phyloP scores from a whole-genome alignment of 2,797 vertebrate species.

The Pterois miles region DNA sequence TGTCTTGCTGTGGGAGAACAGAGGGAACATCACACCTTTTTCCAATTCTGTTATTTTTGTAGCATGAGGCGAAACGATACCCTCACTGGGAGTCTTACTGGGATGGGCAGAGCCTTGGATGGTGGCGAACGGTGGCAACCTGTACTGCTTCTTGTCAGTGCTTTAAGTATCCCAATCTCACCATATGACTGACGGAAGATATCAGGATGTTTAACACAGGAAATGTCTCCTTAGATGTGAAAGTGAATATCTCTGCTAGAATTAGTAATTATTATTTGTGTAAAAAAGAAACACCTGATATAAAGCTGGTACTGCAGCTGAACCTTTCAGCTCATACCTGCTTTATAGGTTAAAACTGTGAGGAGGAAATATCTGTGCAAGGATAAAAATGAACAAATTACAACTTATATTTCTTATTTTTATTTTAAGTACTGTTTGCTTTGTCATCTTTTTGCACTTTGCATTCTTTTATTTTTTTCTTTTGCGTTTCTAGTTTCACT shows the following conservation, averaged over 20 bases:
- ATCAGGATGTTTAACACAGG: not conserved
- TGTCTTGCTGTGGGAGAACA: constrained; percentile 19
- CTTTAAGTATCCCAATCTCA: constrained; percentile 2
- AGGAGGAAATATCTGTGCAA: not conserved
- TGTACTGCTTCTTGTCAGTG: constrained; percentile 21
- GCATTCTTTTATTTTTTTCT: not conserved
- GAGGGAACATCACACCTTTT: constrained; percentile 41
- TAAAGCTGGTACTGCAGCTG: no score
- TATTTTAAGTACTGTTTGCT: not conserved
- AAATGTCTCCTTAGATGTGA: not conserved
- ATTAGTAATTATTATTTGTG: not conserved
- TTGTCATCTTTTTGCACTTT: not conserved
- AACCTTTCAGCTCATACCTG: no score
- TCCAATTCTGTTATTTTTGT: constrained; percentile 69
- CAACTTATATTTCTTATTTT: not conserved
- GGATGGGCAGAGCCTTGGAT: constrained; percentile 37
- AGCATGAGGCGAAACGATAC: constrained; percentile 59
- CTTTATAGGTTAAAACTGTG: no score
- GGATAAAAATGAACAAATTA: not conserved
- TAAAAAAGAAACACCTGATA: not conserved
- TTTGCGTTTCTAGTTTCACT: not conserved
- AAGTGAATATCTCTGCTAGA: not conserved
- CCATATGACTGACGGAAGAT: constrained; percentile 8
- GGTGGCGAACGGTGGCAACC: constrained; percentile 12
- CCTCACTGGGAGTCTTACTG: constrained; percentile 52